phyloP scores from a whole-genome alignment of 2,113 vertebrate species.

The Bubo scandiacus region DNA sequence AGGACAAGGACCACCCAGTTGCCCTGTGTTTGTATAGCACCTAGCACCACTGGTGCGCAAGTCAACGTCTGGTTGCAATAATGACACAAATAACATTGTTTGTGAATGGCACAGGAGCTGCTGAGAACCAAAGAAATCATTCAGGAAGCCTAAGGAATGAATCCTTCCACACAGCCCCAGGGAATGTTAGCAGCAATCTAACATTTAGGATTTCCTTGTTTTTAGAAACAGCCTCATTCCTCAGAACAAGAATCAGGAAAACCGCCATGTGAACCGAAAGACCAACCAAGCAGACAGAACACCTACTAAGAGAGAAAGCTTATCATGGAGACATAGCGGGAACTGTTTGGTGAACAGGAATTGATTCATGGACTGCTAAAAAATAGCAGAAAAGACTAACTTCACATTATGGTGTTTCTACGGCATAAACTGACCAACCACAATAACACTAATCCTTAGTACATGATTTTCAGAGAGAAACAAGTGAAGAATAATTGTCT shows the following conservation, averaged over 20 bases:
- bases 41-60: background rate
- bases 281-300: background rate
- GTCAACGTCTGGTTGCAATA: background rate
- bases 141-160: background rate
- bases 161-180: background rate
- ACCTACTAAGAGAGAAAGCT: background rate
- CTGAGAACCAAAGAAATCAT: background rate
- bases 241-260: background rate
- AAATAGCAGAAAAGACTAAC: background rate
- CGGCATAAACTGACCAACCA: background rate
- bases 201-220: background rate
- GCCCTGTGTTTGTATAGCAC: background rate
- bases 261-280: background rate
- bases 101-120: background rate
- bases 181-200: background rate
- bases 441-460: background rate
- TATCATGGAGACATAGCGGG: background rate
- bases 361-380: background rate
- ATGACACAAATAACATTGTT: background rate
- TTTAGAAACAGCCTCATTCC: background rate
- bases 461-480: slow-evolving; percentile 5
- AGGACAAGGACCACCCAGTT: background rate
- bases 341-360: background rate
- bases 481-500: background rate
- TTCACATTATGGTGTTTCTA: background rate